phyloP scores from a whole-genome alignment of 2,113 vertebrate species.

The Sylvietta virens region DNA sequence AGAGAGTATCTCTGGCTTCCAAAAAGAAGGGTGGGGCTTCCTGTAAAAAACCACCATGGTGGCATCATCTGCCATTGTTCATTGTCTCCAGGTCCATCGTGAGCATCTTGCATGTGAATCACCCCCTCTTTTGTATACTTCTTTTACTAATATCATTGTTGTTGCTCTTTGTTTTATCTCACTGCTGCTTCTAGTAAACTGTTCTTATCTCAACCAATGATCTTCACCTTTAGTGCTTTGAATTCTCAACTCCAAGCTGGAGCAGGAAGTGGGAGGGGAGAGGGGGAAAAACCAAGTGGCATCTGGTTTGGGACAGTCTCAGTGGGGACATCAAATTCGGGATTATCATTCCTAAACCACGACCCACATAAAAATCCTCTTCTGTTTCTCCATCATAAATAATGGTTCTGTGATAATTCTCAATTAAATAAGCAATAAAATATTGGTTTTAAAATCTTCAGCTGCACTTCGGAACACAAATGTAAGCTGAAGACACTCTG shows the following conservation, averaged over 20 bases:
- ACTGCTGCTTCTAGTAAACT: not conserved
- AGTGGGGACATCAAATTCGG: not conserved
- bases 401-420: not conserved
- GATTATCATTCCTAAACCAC: not conserved
- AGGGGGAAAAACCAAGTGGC: not conserved
- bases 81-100: fast-evolving
- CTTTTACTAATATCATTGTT: not conserved
- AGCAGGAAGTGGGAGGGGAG: not conserved
- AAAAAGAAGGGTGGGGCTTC: not conserved
- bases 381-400: not conserved
- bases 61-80: not conserved
- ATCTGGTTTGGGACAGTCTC: not conserved
- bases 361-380: not conserved
- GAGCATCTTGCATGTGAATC: not conserved
- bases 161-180: not conserved
- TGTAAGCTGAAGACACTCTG: not conserved
- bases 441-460: not conserved
- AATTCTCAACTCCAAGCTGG: not conserved
- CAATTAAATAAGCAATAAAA: not conserved
- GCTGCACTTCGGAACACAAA: not conserved
- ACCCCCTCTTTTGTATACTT: not conserved
- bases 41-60: fast-evolving
- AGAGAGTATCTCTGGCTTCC: not conserved
- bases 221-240: not conserved
- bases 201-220: not conserved